Conservation (phyloP, 2,113 vertebrate species). For the Etia nguti region DNA sequence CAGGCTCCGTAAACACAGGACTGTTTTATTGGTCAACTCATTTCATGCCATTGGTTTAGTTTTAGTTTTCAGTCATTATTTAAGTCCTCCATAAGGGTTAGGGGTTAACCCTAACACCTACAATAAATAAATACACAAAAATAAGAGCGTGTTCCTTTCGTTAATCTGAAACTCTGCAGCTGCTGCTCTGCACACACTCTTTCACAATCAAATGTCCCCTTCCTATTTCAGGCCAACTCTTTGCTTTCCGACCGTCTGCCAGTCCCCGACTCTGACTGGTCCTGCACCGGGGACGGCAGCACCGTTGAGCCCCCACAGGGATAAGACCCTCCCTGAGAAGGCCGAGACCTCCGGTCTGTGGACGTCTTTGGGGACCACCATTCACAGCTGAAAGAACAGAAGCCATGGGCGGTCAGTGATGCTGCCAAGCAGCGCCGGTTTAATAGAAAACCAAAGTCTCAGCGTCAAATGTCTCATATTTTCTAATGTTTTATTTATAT, state of each 20-base stretch:
- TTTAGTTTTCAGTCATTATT: background rate
- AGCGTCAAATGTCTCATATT: background rate
- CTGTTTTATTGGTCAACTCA: background rate
- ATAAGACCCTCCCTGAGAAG: background rate
- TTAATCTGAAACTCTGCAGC: background rate
- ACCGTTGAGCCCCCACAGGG: background rate
- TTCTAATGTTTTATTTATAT: background rate
- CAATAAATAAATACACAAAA: background rate
- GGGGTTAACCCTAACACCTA: no score
- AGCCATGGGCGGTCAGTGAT: background rate
- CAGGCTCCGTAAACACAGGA: background rate
- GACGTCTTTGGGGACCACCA: background rate
- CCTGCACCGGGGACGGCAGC: background rate
- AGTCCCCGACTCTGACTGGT: background rate
- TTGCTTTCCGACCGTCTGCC: background rate
- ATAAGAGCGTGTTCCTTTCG: background rate
- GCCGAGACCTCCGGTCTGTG: background rate
- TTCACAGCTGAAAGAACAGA: background rate
- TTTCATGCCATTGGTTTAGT: background rate
- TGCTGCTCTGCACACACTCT: background rate
- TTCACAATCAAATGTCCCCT: background rate
- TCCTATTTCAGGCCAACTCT: background rate
- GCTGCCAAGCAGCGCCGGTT: background rate
- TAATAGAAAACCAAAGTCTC: background rate
- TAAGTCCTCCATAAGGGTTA: background rate